A percentile compares a stretch with the other conserved stretches of the same genome.
Evolutionary conservation across 2,797 vertebrate species (phyloP).

Genomic region (Picus viridis): DNA sequence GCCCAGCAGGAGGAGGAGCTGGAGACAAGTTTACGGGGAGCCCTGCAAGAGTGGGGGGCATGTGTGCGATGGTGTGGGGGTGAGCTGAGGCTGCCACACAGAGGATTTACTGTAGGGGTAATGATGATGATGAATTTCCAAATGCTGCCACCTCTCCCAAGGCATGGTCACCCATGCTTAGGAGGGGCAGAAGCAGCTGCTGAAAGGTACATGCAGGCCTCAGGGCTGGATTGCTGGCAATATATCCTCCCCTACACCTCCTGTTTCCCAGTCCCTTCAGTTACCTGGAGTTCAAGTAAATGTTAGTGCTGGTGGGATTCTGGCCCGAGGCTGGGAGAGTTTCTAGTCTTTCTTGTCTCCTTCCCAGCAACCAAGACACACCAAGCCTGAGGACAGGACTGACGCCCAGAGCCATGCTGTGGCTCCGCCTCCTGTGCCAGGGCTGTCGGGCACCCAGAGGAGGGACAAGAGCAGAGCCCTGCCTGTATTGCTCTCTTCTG

Average conservation of each 20-base stretch:
- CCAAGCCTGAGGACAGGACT: background rate
- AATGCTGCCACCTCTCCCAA: background rate
- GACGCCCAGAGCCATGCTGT: background rate
- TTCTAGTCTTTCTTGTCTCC: background rate
- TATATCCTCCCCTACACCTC: background rate
- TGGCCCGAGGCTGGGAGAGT: background rate
- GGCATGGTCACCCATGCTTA: background rate
- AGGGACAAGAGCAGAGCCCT: background rate
- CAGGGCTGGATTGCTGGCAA: background rate
- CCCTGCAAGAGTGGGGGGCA: too few relatives aligned
- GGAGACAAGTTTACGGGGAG: fast-evolving
- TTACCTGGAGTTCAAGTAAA: background rate
- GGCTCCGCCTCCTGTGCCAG: background rate
- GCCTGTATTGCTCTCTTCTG: background rate
- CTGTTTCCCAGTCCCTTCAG: background rate
- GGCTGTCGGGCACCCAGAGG: background rate
- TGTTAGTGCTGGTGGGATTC: background rate
- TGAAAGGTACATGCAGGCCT: background rate
- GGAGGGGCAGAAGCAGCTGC: background rate
- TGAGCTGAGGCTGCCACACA: background rate
- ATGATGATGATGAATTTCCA: background rate
- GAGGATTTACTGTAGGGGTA: background rate
- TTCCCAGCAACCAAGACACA: background rate
- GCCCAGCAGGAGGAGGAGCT: background rate
- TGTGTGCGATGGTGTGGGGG: fast-evolving